Evolutionary conservation across 2,888 invertebrate genomes (phyloP).

Genomic region (Epinotia brunnichana): DNA sequence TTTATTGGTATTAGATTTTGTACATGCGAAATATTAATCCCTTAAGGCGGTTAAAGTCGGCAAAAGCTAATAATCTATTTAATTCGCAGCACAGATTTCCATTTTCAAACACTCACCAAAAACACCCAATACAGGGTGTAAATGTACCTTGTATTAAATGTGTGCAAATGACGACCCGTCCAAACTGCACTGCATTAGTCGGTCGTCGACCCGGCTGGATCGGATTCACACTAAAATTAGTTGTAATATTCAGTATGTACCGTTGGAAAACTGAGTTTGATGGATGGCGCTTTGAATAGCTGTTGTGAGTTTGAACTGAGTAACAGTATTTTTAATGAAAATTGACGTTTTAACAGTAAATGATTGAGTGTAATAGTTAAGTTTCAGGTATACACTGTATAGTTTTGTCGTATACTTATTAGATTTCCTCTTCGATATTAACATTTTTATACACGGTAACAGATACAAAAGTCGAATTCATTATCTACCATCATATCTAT

Average conservation of each 20-base stretch:
- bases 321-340: conserved; percentile 14
- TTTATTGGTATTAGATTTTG: too few species aligned
- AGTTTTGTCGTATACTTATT: too few species aligned
- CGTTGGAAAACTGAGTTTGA: conserved; percentile 16
- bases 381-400: too few species aligned
- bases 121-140: background rate
- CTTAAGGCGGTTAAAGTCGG: too few species aligned
- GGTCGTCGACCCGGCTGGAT: conserved; percentile 20
- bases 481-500: too few species aligned
- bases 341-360: conserved; percentile 17
- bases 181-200: conserved; percentile 35
- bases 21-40: too few species aligned
- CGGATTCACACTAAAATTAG: conserved; percentile 35
- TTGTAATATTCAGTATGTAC: conserved; percentile 24
- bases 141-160: conserved; percentile 14
- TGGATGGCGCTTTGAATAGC: conserved; percentile 23
- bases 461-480: too few species aligned
- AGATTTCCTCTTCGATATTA: too few species aligned
- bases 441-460: too few species aligned
- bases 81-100: too few species aligned
- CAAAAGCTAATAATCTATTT: too few species aligned
- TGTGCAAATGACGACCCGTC: conserved; percentile 20
- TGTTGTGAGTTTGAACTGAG: background rate
- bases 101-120: background rate
- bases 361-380: conserved; percentile 5